phyloP scores from a whole-genome alignment of 2,113 vertebrate species.

The Myotis lucifugus region DNA sequence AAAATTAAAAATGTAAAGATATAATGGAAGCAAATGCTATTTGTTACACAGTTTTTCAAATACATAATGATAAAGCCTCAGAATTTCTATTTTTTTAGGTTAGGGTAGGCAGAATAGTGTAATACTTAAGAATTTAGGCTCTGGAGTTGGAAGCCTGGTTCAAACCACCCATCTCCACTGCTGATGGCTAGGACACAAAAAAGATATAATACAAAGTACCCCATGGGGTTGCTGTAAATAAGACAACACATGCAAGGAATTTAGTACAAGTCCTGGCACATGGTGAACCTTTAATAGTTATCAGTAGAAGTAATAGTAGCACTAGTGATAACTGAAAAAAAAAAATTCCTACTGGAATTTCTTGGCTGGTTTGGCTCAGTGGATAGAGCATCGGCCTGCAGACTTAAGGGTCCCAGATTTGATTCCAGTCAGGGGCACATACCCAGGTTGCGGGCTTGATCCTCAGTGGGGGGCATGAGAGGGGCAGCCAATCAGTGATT shows the following conservation, averaged over 20 bases:
- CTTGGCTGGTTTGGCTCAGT: too few relatives aligned
- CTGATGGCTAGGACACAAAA: neutral
- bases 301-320: neutral
- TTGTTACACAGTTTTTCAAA: neutral
- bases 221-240: neutral
- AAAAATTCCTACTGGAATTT: too few relatives aligned
- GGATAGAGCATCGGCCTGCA: too few relatives aligned
- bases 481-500: too few relatives aligned
- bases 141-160: neutral
- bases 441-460: too few relatives aligned
- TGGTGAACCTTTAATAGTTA: neutral
- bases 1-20: neutral
- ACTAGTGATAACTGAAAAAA: neutral
- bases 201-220: neutral
- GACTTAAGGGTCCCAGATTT: too few relatives aligned
- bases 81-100: neutral
- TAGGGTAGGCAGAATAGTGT: neutral
- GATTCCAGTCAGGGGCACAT: too few relatives aligned
- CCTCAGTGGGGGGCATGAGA: too few relatives aligned
- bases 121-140: neutral
- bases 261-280: neutral
- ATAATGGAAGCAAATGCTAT: neutral
- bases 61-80: neutral
- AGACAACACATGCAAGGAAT: neutral
- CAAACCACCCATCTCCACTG: neutral